Percentiles rank a stretch among this genome's conserved stretches.
These are phyloP conservation scores for Boulengeromyrus knoepffleri DNA, from an alignment of 2,113 vertebrate genomes.

Conservation along the genomic window DNA sequence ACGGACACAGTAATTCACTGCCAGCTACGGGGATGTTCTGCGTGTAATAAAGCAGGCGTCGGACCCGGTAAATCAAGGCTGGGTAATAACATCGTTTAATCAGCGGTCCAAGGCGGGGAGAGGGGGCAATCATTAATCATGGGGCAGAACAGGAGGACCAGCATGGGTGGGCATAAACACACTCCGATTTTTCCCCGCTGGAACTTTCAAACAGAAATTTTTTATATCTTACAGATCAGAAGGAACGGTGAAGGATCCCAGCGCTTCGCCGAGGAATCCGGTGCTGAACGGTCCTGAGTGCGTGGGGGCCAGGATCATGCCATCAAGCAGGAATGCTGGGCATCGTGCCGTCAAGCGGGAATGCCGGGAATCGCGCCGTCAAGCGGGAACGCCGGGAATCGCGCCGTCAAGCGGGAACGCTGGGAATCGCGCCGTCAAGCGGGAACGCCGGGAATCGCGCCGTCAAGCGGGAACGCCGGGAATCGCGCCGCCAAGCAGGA, in stretches of 20 bases:
- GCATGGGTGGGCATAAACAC: constrained; percentile 55
- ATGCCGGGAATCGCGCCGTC: constrained; percentile 48
- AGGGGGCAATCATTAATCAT: constrained; percentile 60
- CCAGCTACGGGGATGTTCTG: constrained; percentile 55
- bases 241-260: constrained; percentile 46
- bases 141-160: constrained; percentile 45
- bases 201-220: constrained; percentile 40
- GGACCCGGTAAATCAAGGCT: constrained; percentile 62
- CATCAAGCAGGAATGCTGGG: constrained; percentile 51
- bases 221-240: constrained; percentile 50
- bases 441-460: not conserved
- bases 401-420: not conserved
- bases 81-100: constrained; percentile 61
- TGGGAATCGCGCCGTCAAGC: not conserved
- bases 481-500: constrained; percentile 50
- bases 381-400: constrained; percentile 50
- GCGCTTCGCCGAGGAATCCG: constrained; percentile 36
- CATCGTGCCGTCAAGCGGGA: constrained; percentile 50
- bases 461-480: constrained; percentile 34
- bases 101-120: constrained; percentile 50
- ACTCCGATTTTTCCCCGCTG: constrained; percentile 14
- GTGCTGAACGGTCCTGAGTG: constrained; percentile 29
- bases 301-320: constrained; percentile 34
- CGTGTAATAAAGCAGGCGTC: constrained; percentile 63
- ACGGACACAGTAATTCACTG: constrained; percentile 50